Base-by-base conservation (phyloP, 2,888 invertebrate species). In the Myopa testacea region DNA sequence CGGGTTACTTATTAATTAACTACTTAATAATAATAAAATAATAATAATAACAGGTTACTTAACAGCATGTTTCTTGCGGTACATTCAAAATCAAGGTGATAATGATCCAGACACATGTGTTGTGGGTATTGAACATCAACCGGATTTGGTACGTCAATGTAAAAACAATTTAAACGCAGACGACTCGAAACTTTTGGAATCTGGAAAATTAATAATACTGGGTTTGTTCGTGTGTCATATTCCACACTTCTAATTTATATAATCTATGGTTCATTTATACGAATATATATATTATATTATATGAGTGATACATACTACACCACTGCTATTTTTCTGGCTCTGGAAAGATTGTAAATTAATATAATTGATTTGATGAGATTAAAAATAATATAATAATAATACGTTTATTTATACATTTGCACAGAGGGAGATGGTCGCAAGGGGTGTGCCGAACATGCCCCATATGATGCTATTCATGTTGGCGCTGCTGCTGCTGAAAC, bases 21-120 rank as follows among this genome's bases (percentile, higher is more conserved):
- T n/a, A n/a, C n/a, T n/a, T n/a, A n/a, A n/a, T n/a, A n/a, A n/a
- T n/a, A n/a, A n/a, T n/a, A n/a, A n/a, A n/a, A n/a, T n/a, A n/a
- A n/a, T n/a, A n/a, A n/a, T n/a, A n/a, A n/a, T n/a, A n/a, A n/a
- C 96, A 79, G 98, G 98, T 4, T 98, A 98, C 88, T 91, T 98
- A 63, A 97, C 97, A 2, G 94, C 95, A 16, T 98, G 97, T 85
- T 96, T 98, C 94, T 94, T 95, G 26, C 90, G 94, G 55, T 95
- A 96, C 93, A 91, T 96, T 67, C 91, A 90, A 76, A 92, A 92
- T 76, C 89, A 90, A 81, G 87, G 86, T 2, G 84, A 85, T 3
- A 55, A 34, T 16, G 75, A 84, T 80, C 75, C 74, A 0, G 84
- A 85, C 34, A 94, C 93, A 5, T 86, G 89, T 76, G 94, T 94